Evolutionary conservation across 2,113 vertebrate genomes (phyloP).

Genomic region (Hemibagrus wyckioides): DNA sequence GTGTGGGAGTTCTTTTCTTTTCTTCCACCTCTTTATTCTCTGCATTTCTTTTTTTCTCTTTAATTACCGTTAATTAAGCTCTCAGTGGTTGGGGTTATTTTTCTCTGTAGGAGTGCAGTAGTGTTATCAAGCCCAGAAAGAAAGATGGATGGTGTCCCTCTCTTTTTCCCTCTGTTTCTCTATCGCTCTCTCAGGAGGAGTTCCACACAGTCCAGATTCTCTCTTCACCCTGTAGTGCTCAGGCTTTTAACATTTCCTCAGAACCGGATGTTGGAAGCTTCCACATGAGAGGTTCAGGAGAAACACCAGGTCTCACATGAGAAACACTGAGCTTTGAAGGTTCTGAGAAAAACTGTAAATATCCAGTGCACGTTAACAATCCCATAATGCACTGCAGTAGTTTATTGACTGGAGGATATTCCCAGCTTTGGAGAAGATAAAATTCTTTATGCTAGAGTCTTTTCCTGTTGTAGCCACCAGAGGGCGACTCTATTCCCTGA

Average conservation of each 20-base stretch:
- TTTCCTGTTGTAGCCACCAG: not conserved
- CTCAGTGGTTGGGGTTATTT: slow-evolving; percentile 1
- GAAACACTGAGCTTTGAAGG: not conserved
- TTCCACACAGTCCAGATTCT: not conserved
- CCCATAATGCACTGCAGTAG: not conserved
- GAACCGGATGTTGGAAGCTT: not conserved
- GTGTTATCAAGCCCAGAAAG: slow-evolving; percentile 1
- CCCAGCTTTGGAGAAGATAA: not conserved
- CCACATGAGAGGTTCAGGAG: not conserved
- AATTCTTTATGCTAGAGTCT: not conserved
- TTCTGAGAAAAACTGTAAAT: not conserved
- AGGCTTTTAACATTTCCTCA: not conserved
- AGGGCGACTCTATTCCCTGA: not conserved
- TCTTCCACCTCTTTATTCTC: slow-evolving; percentile 57
- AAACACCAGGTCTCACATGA: not conserved
- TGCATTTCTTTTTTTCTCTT: slow-evolving; percentile 45
- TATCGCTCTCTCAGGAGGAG: not conserved
- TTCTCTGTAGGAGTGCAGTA: slow-evolving; percentile 20
- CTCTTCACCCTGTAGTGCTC: not conserved
- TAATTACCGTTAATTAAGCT: slow-evolving; percentile 18
- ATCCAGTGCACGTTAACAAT: not conserved
- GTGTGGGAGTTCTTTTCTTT: slow-evolving; percentile 22
- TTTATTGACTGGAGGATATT: not conserved
- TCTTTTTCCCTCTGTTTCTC: not conserved
- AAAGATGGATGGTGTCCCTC: slow-evolving; percentile 3